phyloP scores from a whole-genome alignment of 2,888 invertebrate species.

The Allygus modestus region DNA sequence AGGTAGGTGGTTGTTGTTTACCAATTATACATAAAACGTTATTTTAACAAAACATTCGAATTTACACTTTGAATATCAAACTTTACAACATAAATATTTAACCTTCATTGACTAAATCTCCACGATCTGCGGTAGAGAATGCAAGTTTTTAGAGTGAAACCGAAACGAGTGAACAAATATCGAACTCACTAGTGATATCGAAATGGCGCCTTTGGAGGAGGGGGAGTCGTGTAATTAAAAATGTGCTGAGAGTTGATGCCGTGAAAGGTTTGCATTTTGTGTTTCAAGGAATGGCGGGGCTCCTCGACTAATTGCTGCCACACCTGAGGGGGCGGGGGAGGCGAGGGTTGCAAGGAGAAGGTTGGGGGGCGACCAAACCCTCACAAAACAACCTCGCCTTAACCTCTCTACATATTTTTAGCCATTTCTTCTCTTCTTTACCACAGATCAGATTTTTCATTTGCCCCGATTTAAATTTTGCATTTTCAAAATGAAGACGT shows the following conservation, averaged over 20 bases:
- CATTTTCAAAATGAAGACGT: neutral
- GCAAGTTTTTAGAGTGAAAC: neutral
- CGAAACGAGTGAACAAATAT: neutral
- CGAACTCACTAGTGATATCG: conserved; percentile 19
- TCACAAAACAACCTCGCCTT: conserved; percentile 29
- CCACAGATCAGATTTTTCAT: neutral
- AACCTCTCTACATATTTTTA: conserved; percentile 45
- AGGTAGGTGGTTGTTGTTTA: too few relatives aligned
- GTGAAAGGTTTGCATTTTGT: conserved; percentile 43
- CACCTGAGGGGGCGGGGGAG: neutral
- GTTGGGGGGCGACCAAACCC: conserved; percentile 26
- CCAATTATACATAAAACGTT: too few relatives aligned
- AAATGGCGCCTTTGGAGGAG: conserved; percentile 13
- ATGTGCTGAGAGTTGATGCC: conserved; percentile 43
- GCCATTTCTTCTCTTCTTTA: neutral
- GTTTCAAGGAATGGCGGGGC: conserved; percentile 35
- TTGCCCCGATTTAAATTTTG: neutral
- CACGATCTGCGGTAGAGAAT: too few relatives aligned
- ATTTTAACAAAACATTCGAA: too few relatives aligned
- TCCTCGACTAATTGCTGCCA: conserved; percentile 23
- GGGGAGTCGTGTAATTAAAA: conserved; percentile 33
- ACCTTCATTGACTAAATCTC: too few relatives aligned
- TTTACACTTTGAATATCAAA: too few relatives aligned
- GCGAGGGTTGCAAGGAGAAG: neutral
- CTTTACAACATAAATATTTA: too few relatives aligned